Percentiles rank a stretch among this genome's conserved stretches.
Evolutionary conservation across 2,888 invertebrate genomes (phyloP).

Genomic region (Amaurobius ferox): DNA sequence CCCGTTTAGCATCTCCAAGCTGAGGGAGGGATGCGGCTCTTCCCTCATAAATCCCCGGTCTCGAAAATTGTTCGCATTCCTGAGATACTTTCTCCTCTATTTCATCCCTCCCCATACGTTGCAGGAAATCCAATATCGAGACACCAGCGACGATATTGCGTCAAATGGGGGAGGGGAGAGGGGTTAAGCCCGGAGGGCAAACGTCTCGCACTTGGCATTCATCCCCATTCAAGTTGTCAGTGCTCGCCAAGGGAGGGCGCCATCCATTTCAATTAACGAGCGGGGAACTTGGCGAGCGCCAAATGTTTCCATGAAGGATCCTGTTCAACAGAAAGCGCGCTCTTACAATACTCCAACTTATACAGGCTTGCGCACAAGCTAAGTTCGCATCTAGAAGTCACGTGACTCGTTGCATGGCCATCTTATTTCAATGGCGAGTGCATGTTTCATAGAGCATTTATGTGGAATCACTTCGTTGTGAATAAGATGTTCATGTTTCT

Average conservation of each 20-base stretch:
- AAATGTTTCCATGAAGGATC: no score
- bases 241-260: constrained; percentile 62
- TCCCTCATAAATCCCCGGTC: constrained; percentile 72
- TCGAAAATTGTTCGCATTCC: constrained; percentile 73
- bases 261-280: constrained; percentile 73
- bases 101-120: constrained; percentile 49
- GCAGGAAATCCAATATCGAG: constrained; percentile 73
- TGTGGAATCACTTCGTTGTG: no score
- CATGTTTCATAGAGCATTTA: no score
- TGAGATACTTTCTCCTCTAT: constrained; percentile 69
- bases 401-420: no score
- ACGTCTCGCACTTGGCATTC: constrained; percentile 72
- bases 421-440: no score
- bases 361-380: no score
- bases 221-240: constrained; percentile 73
- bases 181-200: constrained; percentile 66
- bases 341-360: no score
- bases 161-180: constrained; percentile 27
- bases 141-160: constrained; percentile 67
- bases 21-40: constrained; percentile 39
- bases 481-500: no score
- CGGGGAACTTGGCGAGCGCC: neutral
- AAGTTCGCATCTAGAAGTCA: no score
- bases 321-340: no score
- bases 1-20: constrained; percentile 71